Evolutionary conservation across 1,140 invertebrate species (phyloP).

Genomic region (Samia ricini): DNA sequence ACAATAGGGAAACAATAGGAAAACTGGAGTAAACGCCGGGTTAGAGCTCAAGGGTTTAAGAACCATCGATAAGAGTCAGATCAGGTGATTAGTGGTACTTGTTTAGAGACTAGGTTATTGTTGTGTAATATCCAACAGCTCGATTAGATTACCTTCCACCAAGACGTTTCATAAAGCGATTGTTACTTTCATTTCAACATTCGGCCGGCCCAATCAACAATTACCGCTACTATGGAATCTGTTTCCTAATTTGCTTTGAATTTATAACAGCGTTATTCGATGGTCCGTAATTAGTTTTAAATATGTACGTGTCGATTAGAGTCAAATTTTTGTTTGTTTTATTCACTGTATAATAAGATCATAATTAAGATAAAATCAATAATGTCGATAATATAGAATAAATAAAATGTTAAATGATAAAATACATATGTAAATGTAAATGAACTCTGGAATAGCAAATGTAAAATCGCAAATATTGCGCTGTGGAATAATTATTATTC

Average conservation of each 20-base stretch:
- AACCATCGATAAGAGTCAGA: neutral
- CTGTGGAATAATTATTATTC: no score
- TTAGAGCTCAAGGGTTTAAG: neutral
- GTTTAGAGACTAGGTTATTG: constrained; percentile 34
- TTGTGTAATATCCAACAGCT: constrained; percentile 53
- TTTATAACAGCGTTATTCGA: constrained; percentile 1
- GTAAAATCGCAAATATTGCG: no score
- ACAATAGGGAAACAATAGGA: no score
- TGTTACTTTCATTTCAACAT: constrained; percentile 69
- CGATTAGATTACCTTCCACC: constrained; percentile 59
- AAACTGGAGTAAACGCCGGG: no score
- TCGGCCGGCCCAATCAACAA: constrained; percentile 36
- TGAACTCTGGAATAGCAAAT: no score
- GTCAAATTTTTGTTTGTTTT: no score
- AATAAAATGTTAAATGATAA: no score
- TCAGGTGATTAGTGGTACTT: constrained; percentile 33
- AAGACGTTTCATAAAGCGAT: constrained; percentile 67
- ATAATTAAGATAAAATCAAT: neutral
- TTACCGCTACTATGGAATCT: constrained; percentile 26
- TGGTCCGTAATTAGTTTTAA: neutral
- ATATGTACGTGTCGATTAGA: no score
- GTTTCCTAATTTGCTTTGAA: constrained; percentile 11
- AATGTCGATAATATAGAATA: neutral
- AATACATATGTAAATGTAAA: no score
- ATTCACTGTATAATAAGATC: no score